These are phyloP conservation scores for Melipona bicolor DNA, from an alignment of 2,888 invertebrate genomes.

Conservation along the genomic window DNA sequence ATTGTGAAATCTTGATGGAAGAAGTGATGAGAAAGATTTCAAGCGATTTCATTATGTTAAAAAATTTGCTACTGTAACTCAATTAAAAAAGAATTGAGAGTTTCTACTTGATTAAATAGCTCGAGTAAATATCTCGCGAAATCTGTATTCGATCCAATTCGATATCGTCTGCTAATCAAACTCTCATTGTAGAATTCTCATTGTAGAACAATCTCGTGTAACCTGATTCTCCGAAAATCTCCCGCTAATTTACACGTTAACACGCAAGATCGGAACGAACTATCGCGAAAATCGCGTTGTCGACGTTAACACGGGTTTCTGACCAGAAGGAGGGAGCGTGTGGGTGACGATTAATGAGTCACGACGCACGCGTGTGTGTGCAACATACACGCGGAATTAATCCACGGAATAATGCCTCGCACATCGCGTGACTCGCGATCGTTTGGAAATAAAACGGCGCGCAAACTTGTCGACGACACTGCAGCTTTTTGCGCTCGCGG, in stretches of 20 bases:
- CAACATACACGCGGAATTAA: constrained; percentile 60
- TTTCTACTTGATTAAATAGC: not conserved
- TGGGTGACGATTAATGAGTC: constrained; percentile 62
- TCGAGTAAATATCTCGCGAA: not conserved
- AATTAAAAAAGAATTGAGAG: too few relatives aligned
- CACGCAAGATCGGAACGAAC: not conserved
- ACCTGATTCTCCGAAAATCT: not conserved
- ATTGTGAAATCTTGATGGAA: too few relatives aligned
- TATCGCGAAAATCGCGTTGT: constrained; percentile 28
- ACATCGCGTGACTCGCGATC: constrained; percentile 50
- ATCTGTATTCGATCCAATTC: not conserved
- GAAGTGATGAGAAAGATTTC: too few relatives aligned
- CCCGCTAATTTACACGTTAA: not conserved
- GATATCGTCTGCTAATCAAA: not conserved
- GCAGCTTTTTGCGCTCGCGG: constrained; percentile 32
- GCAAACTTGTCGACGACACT: constrained; percentile 33
- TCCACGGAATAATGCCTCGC: constrained; percentile 60
- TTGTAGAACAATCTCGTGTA: not conserved
- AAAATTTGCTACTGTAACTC: too few relatives aligned
- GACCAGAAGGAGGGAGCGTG: not conserved
- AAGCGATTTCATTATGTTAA: too few relatives aligned
- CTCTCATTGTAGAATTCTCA: not conserved
- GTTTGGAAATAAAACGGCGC: constrained; percentile 56
- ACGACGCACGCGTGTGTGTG: constrained; percentile 36
- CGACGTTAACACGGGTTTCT: constrained; percentile 32